Evolutionary conservation across 2,888 invertebrate species (phyloP), one percentile per base, ranked within the genome.

Genomic region (Ochropacha duplaris): DNA sequence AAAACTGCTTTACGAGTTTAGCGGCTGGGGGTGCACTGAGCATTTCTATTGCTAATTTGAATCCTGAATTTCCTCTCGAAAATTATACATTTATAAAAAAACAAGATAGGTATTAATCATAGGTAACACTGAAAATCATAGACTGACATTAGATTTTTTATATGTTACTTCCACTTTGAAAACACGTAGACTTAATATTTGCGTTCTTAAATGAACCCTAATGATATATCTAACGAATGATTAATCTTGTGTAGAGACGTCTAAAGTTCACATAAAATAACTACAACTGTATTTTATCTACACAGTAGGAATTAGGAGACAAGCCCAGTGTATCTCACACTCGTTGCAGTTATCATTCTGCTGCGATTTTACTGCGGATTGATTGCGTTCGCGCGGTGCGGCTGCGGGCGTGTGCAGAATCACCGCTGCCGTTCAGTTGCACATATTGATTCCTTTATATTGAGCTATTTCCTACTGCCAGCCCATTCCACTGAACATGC

Each of bases 291-390:
- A 9, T 3, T 31, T 31, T 3, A 31, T 31, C n/a, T n/a, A 34
- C 1, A 34, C 14, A 14, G 34, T 34, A 34, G 0, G 14, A n/a
- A 14, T 36, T n/a, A 36, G n/a, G n/a, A n/a, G n/a, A 2, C 14
- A 5, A 9, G 14, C 77, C 51, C 58, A n/a, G 54, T 85, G 72
- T 73, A 54, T 26, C 72, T 14, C 58, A 22, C 49, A n/a, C 75
- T 51, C 57, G 62, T 58, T 54, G 66, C 77, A 77, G 82, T 80
- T 81, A 81, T 83, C 83, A 79, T 74, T 73, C 66, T 72, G 67
- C 73, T 72, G 78, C 78, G 81, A 81, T 85, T 84, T 81, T 76
- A 84, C 78, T 83, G 84, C 81, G 83, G 75, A 87, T 84, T 86
- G 86, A 86, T 86, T 83, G 83, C 84, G 82, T 62, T 68, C 76